Percentiles rank a stretch among this genome's conserved stretches.
Conservation (phyloP, 2,113 vertebrate species). For the Papio anubis region DNA sequence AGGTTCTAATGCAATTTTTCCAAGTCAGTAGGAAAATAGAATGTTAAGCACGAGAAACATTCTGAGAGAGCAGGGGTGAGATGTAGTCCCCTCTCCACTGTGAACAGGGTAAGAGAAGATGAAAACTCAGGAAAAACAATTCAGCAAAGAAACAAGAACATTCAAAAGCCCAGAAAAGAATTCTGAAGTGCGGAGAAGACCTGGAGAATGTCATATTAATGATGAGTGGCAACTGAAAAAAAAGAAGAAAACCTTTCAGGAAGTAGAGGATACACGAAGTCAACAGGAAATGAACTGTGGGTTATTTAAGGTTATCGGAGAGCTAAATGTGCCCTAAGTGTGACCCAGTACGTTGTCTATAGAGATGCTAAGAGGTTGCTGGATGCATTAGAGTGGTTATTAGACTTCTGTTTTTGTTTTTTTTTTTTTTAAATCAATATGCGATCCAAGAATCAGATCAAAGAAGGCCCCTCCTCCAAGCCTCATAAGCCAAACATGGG, state of each 20-base stretch:
- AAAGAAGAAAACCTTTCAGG: background rate
- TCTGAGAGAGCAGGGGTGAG: background rate
- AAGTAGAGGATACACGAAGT: background rate
- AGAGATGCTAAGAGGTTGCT: background rate
- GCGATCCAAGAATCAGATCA: background rate
- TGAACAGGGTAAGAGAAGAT: background rate
- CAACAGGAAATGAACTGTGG: constrained; percentile 2
- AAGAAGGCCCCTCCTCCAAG: background rate
- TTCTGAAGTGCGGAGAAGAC: background rate
- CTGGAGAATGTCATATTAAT: background rate
- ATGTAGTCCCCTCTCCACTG: background rate
- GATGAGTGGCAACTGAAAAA: background rate
- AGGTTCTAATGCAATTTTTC: constrained; percentile 45
- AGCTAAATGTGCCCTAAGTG: background rate
- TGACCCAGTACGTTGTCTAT: background rate
- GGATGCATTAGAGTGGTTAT: background rate
- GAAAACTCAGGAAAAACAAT: background rate
- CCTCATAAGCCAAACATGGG: background rate
- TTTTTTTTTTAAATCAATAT: background rate
- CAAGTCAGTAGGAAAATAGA: constrained; percentile 38
- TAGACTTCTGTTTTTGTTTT: background rate
- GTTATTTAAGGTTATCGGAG: constrained; percentile 9
- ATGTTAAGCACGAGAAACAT: background rate
- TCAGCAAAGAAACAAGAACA: background rate
- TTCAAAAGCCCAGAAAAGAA: background rate